Percentiles rank a stretch among this genome's conserved stretches.
phyloP scores from a whole-genome alignment of 2,888 invertebrate genomes.

The Mactromeris polynyma region DNA sequence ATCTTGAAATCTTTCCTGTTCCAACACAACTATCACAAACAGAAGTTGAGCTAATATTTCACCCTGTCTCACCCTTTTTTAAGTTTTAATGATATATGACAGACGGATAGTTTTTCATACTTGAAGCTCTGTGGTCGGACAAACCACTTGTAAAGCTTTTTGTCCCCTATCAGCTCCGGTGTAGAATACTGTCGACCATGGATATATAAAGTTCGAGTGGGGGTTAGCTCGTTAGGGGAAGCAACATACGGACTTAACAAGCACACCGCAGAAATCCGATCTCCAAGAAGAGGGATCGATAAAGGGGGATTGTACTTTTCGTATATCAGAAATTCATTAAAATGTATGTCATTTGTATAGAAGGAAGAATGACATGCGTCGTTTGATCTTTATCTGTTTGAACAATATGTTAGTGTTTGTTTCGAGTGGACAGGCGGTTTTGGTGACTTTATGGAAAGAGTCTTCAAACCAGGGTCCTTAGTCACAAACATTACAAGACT shows the following conservation, averaged over 20 bases:
- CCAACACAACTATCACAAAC: not conserved
- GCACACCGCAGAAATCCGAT: not conserved
- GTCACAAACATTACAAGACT: too few species aligned
- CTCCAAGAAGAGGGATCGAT: not conserved
- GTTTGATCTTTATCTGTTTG: too few species aligned
- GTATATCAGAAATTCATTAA: not conserved
- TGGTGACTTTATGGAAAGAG: too few species aligned
- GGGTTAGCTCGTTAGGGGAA: not conserved
- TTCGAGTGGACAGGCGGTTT: too few species aligned
- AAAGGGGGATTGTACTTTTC: not conserved
- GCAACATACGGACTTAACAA: not conserved
- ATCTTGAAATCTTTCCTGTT: not conserved
- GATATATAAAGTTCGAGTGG: not conserved
- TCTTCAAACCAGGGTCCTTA: too few species aligned
- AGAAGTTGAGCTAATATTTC: not conserved
- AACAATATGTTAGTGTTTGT: too few species aligned
- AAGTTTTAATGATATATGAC: not conserved
- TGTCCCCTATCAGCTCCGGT: not conserved
- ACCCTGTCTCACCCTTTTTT: not conserved
- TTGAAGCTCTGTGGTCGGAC: not conserved
- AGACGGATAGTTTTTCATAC: constrained; percentile 22
- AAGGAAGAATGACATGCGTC: too few species aligned
- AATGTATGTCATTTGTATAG: not conserved
- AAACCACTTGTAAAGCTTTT: constrained; percentile 16
- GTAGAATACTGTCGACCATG: constrained; percentile 19